Base-by-base conservation (phyloP, 2,113 vertebrate species). In the Parus major region DNA sequence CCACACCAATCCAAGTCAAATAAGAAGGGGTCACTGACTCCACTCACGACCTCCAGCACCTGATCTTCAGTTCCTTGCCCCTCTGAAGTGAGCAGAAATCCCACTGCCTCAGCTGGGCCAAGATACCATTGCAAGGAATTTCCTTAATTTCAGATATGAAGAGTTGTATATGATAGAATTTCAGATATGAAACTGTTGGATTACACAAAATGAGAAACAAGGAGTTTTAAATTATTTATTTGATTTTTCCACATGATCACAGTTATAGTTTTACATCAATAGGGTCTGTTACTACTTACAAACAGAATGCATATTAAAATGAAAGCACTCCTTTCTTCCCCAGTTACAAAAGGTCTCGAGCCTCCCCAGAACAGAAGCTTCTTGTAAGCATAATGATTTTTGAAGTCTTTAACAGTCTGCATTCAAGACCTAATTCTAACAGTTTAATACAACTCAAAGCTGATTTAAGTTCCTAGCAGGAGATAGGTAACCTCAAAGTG, bases 181-280 rank as follows among this genome's bases (percentile, higher is more conserved):
- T 86, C 39, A 46, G 5, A 61, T 36, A 70, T 35, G 66, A 90
- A 88, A 41, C 33, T 79, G 80, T 90, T 78, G 64, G 68, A 90
- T 87, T 93, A 95, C 90, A 98, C 81, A 86, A 97, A 91, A 95
- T 95, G 94, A 93, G 92, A 93, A 92, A 53, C 55, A 83, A 86
- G 70, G 90, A 87, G 88, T 98, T 98, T 98, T 98, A 97, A 98
- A 98, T 96, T 71, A 97, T 99, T 99, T 99, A 99, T 99, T 99
- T 97, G 98, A 97, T 97, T 98, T 99, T 96, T 98, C 98, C 98
- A 99, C 98, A 98, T 98, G 94, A 98, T 98, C 98, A 99, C 99
- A 99, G 98, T 98, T 98, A 98, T 98, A 98, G 97, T 98, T 98
- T 98, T 98, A 99, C 98, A 99, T 98, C 97, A 95, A 98, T 96